Conservation (phyloP, 2,888 invertebrate genomes). For the Epistrophe eligans region DNA sequence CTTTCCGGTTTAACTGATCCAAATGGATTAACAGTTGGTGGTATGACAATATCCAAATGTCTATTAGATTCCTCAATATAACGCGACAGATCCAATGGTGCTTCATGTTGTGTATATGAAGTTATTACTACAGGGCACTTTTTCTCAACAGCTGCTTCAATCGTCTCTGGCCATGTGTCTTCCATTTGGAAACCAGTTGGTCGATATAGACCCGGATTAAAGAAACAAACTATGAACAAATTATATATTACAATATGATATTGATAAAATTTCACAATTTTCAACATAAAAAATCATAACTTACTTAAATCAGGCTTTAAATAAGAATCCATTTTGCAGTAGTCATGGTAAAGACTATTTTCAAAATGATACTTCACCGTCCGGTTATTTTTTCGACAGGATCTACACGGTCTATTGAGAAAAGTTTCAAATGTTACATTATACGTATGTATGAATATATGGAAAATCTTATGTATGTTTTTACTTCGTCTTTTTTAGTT, state of each 20-base stretch:
- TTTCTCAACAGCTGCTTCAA: constrained; percentile 85
- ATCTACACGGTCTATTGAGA: constrained; percentile 84
- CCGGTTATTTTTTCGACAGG: constrained; percentile 85
- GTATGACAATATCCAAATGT: constrained; percentile 85
- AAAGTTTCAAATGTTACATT: background rate
- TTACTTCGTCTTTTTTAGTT: constrained; percentile 86
- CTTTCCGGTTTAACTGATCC: constrained; percentile 89
- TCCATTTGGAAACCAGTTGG: constrained; percentile 86
- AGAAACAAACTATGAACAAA: constrained; percentile 87
- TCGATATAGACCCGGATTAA: constrained; percentile 90
- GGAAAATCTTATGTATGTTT: constrained; percentile 31
- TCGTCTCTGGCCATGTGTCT: constrained; percentile 89
- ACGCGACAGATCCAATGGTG: constrained; percentile 86
- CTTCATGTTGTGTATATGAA: constrained; percentile 88
- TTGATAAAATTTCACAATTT: background rate
- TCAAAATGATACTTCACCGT: constrained; percentile 85
- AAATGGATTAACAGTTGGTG: constrained; percentile 87
- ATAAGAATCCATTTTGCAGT: constrained; percentile 82
- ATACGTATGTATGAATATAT: too few relatives aligned
- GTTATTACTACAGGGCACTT: constrained; percentile 87
- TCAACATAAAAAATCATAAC: background rate
- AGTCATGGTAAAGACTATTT: constrained; percentile 85
- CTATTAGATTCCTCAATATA: constrained; percentile 85
- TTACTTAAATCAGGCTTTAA: constrained; percentile 86
- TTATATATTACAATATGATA: too few relatives aligned